Evolutionary conservation across 2,797 vertebrate species (phyloP).

Genomic region (Masticophis lateralis): DNA sequence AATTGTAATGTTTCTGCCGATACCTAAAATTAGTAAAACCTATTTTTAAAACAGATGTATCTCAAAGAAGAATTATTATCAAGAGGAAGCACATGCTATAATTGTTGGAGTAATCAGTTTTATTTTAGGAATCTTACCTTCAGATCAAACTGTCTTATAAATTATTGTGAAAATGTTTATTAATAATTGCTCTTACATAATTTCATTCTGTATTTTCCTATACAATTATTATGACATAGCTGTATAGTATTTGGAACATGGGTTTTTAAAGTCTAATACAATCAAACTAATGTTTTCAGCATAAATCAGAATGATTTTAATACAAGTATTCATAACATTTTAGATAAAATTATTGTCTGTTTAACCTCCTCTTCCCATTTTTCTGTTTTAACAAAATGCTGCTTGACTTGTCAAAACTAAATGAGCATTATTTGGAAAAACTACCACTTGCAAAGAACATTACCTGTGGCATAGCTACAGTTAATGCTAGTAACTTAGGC

Average conservation of each 20-base stretch:
- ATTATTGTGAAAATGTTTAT: neutral
- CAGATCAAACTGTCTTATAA: neutral
- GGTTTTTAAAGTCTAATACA: neutral
- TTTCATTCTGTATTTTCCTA: neutral
- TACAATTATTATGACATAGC: neutral
- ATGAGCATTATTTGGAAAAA: neutral
- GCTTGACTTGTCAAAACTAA: neutral
- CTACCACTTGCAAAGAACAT: neutral
- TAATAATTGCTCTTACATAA: neutral
- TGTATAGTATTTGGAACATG: neutral
- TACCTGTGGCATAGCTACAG: neutral
- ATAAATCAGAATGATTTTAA: neutral
- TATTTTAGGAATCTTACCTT: neutral
- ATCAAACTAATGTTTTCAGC: neutral
- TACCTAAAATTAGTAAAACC: neutral
- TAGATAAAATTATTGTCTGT: neutral
- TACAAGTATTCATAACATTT: neutral
- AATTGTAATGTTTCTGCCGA: neutral
- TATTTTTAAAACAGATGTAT: neutral
- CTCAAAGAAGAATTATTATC: neutral
- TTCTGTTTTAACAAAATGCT: neutral
- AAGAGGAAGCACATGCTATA: neutral
- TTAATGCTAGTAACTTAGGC: neutral
- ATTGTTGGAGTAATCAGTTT: neutral
- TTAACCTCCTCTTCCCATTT: neutral